Conservation (phyloP, 1,140 invertebrate species). For the Pogonus chalceus region DNA sequence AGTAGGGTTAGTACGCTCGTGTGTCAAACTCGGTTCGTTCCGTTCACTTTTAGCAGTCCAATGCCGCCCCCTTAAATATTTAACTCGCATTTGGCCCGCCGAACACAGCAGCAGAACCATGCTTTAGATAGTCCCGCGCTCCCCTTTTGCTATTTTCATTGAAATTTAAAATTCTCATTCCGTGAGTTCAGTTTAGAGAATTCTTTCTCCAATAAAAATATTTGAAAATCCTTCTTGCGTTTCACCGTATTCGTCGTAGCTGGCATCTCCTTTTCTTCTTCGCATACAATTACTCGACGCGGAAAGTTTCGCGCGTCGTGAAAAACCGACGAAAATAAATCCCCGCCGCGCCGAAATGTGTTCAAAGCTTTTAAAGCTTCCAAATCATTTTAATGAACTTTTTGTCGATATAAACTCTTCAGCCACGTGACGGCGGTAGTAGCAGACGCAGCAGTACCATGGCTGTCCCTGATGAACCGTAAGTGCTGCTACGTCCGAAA, state of each 20-base stretch:
- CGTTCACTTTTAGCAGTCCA: not conserved
- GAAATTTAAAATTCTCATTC: conserved; percentile 7
- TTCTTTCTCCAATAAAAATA: conserved; percentile 7
- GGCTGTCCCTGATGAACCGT: not conserved
- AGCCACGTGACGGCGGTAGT: not conserved
- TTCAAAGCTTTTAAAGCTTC: conserved; percentile 1
- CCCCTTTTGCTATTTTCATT: conserved; percentile 1
- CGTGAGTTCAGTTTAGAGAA: conserved; percentile 2
- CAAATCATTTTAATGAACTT: conserved; percentile 7
- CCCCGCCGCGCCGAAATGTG: not conserved
- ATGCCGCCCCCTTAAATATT: not conserved
- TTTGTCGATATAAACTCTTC: conserved; percentile 2
- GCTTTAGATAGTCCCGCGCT: not conserved
- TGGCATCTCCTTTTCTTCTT: not conserved
- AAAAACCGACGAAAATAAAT: conserved; percentile 2
- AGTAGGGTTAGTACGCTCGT: too few relatives aligned
- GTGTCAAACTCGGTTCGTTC: too few relatives aligned
- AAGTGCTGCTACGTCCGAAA: not conserved
- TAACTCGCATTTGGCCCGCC: not conserved
- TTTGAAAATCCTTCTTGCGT: conserved; percentile 6
- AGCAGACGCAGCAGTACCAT: not conserved
- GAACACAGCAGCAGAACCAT: too few relatives aligned
- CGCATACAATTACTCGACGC: conserved; percentile 3
- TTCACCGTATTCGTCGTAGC: not conserved
- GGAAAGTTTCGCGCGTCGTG: not conserved